Base-by-base conservation (phyloP, 2,888 invertebrate genomes). In the Epirrhoe alternata region DNA sequence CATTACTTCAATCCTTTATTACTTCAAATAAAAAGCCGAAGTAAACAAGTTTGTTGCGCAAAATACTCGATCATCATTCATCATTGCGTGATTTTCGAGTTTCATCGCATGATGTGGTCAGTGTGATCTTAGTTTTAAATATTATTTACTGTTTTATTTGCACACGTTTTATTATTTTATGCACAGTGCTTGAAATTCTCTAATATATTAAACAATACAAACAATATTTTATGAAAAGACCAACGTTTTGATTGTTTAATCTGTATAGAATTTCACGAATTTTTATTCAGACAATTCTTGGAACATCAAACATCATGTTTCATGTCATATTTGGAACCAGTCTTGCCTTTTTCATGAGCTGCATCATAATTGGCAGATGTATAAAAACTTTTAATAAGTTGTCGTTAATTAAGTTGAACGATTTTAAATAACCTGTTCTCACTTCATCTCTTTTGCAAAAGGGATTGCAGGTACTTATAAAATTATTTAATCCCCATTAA, bases 81-180 rank as follows among this genome's bases (percentile, higher is more conserved):
- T 47, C 60, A 54, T 51, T 51, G 71, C 71, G 69, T 66, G 69
- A 79, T 82, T 82, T 81, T 79, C 78, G 76, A 77, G 81, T 82
- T 75, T 81, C 81, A 80, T 83, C 80, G 86, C 85, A 84, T 85
- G 85, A 73, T 80, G 81, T 82, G 83, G 71, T 80, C 76, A 67
- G 72, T 74, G 73, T 61, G 52, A 58, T 61, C 51, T 57, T 30
- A n/a, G 12, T 52, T 49, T 56, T 54, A 54, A 59, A 52, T 60
- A 16, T 64, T 35, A 49, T 53, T 24, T 62, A 50, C 45, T 75
- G 76, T 80, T 35, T 8, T 35, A 8, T 35, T 42, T 42, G 38
- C 38, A 42, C 38, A 42, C 12, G 12, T 42, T 42, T 77, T 78
- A 47, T 47, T 71, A 74, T 77, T 71, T 79, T 71, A 73, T 71